phyloP scores from a whole-genome alignment of 1,140 invertebrate species.

The Agraylea sexmaculata region DNA sequence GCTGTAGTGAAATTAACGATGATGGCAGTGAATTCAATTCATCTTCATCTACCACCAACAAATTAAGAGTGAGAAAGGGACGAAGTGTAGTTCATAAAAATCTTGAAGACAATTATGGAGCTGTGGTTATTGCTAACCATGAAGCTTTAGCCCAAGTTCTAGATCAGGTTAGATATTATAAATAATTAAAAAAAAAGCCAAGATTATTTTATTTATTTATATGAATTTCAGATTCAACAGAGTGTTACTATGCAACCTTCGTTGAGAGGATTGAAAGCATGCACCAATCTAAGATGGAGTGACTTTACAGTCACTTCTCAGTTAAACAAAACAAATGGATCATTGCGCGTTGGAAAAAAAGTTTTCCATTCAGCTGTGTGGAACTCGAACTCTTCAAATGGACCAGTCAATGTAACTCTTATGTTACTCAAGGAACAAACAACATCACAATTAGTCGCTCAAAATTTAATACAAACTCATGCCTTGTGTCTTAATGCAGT shows the following conservation, averaged over 20 bases:
- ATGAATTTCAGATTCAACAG: conserved; percentile 51
- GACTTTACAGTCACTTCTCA: conserved; percentile 50
- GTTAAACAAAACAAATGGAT: conserved; percentile 31
- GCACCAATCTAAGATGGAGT: conserved; percentile 52
- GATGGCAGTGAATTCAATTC: conserved; percentile 32
- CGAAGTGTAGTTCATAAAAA: conserved; percentile 68
- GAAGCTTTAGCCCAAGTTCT: conserved; percentile 74
- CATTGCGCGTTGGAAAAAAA: conserved; percentile 51
- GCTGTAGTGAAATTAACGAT: conserved; percentile 36
- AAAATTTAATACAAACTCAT: conserved; percentile 38
- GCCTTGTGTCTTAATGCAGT: conserved; percentile 55
- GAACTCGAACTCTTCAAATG: conserved; percentile 38
- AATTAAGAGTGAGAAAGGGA: conserved; percentile 60
- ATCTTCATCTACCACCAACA: conserved; percentile 40
- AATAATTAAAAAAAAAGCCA: not conserved
- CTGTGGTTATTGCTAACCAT: conserved; percentile 78
- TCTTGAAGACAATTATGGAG: conserved; percentile 77
- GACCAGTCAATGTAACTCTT: conserved; percentile 54
- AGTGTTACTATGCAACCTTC: conserved; percentile 48
- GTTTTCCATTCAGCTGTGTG: conserved; percentile 61
- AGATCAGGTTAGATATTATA: conserved; percentile 71
- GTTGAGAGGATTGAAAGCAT: conserved; percentile 55
- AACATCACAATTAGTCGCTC: conserved; percentile 41
- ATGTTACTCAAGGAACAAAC: conserved; percentile 56
- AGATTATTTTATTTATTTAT: conserved; percentile 2